phyloP scores from a whole-genome alignment of 2,113 vertebrate species.

The Pachycephala philippinensis region DNA sequence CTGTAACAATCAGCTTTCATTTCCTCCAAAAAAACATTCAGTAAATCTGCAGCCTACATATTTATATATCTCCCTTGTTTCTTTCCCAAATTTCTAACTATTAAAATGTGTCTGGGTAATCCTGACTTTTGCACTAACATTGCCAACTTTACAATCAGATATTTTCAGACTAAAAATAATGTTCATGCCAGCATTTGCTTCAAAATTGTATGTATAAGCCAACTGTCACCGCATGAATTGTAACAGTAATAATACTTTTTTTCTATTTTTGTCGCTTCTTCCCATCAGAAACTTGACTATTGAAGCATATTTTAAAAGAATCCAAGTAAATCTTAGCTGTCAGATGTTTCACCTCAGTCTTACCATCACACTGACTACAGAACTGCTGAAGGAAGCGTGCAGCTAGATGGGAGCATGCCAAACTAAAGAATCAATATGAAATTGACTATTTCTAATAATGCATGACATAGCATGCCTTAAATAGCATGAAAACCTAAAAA shows the following conservation, averaged over 20 bases:
- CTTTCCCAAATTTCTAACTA: background rate
- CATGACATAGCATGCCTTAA: background rate
- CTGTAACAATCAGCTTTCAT: background rate
- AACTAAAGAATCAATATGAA: background rate
- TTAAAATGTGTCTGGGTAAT: background rate
- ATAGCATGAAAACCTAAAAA: background rate
- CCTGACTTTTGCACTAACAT: background rate
- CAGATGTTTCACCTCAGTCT: background rate
- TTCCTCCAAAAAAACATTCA: background rate
- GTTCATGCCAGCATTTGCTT: background rate
- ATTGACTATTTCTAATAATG: background rate
- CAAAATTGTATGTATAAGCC: background rate
- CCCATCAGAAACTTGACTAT: background rate
- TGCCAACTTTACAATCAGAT: background rate
- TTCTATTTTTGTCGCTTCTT: background rate
- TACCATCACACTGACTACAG: background rate
- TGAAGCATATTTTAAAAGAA: background rate
- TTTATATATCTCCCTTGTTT: background rate
- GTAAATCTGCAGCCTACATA: background rate
- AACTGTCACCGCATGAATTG: background rate
- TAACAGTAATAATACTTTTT: background rate
- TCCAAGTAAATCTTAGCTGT: background rate
- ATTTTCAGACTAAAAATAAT: background rate
- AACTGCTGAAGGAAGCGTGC: background rate
- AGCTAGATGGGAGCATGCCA: conserved; percentile 6